phyloP scores from a whole-genome alignment of 2,797 vertebrate species.

The Onychomys torridus region DNA sequence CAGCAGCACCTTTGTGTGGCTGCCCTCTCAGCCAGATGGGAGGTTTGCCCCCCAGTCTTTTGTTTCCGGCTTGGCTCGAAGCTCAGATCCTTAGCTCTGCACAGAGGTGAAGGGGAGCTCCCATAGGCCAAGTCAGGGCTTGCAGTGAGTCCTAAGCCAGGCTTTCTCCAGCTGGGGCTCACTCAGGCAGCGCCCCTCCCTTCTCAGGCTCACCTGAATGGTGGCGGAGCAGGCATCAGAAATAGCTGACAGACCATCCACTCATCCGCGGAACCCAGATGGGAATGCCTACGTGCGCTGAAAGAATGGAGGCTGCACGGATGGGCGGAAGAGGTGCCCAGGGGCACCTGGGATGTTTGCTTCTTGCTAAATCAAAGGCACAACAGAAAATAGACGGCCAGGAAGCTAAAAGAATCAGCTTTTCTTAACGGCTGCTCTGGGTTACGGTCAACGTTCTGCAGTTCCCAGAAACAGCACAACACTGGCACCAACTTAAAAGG shows the following conservation, averaged over 20 bases:
- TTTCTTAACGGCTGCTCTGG: conserved; percentile 85
- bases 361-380: conserved; percentile 88
- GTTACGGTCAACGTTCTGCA: conserved; percentile 86
- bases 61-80: conserved; percentile 86
- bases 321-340: conserved; percentile 86
- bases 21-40: conserved; percentile 86
- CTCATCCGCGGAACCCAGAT: conserved; percentile 67
- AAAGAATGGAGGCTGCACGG: conserved; percentile 85
- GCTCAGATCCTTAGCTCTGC: conserved; percentile 81
- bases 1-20: conserved; percentile 87
- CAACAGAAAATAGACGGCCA: conserved; percentile 86
- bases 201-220: conserved; percentile 60
- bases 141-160: conserved; percentile 78
- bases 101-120: conserved; percentile 84
- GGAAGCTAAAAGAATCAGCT: conserved; percentile 84
- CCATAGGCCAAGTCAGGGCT: conserved; percentile 84
- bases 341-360: conserved; percentile 86
- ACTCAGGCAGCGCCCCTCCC: neutral
- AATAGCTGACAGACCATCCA: neutral
- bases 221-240: conserved; percentile 62
- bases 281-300: conserved; percentile 82
- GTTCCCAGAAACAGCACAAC: conserved; percentile 86
- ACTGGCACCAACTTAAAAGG: conserved; percentile 87
- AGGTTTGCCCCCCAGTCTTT: conserved; percentile 86
- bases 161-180: conserved; percentile 79